Base-by-base conservation (phyloP, 2,113 vertebrate genomes). In the Coreoperca whiteheadi region DNA sequence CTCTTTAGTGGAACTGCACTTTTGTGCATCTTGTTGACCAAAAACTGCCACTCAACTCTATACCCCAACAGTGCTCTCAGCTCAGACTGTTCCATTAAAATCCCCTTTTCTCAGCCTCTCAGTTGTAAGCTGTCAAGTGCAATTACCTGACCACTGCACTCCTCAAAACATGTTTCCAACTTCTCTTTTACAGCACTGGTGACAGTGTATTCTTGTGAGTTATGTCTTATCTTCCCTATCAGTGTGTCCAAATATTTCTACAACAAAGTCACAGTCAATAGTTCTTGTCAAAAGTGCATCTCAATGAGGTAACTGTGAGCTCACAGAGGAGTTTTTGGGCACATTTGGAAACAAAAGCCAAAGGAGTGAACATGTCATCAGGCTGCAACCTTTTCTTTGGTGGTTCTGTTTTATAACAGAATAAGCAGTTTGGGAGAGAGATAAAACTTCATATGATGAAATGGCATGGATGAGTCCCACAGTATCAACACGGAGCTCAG, bases 101-200 rank as follows among this genome's bases (percentile, higher is more conserved):
- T 69, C 56, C 64, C 73, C 56, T 67, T 39, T 57, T 71, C 59
- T 71, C 66, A 81, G 76, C 32, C 14, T 57, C 34, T 64, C 3
- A 9, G 61, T 16, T 71, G 66, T 89, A 89, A 81, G 74, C 83
- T 81, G 73, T 86, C 72, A 67, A 79, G 73, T 41, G 57, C 84
- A 84, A 85, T 80, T 68, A 72, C 59, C 73, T 77, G 83, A 82
- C 69, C 84, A 50, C 56, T 69, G 61, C 78, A 84, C n/a, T 71
- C 48, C 51, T 56, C 43, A 57, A 77, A 77, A 60, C 25, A 41
- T 41, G 20, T 39, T 79, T 78, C 77, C 21, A n/a, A 41, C 69
- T 78, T 54, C 53, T 63, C 56, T 51, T n/a, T 41, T 74, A 53
- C 37, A 51, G 30, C 43, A 21, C 57, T 32, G 50, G 30, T 60